Evolutionary conservation across 1,140 invertebrate genomes (phyloP).

Genomic region (Drosophila mojavensis): DNA sequence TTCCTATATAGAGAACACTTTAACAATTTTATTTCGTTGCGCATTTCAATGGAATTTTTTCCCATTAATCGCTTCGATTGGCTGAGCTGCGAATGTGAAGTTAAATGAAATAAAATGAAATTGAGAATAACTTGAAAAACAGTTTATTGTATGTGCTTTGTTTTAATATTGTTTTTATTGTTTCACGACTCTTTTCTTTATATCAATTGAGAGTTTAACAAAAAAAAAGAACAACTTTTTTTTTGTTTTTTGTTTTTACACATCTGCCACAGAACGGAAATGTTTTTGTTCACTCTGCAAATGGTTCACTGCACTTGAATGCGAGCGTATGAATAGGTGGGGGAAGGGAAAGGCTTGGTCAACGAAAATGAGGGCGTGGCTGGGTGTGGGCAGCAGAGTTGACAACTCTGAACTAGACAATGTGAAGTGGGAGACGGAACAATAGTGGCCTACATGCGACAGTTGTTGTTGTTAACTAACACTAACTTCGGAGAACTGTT

Average conservation of each 20-base stretch:
- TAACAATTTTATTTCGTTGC: slow-evolving; percentile 16
- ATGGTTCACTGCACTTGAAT: slow-evolving; percentile 80
- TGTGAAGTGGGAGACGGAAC: slow-evolving; percentile 24
- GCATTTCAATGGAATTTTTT: slow-evolving; percentile 20
- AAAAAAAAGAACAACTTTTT: slow-evolving; percentile 23
- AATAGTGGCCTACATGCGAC: slow-evolving; percentile 15
- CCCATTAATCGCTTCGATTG: slow-evolving; percentile 42
- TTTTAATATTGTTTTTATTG: slow-evolving; percentile 9
- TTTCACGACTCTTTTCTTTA: slow-evolving; percentile 7
- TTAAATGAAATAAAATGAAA: slow-evolving; percentile 44
- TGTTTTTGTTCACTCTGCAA: slow-evolving; percentile 64
- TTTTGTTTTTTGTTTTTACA: slow-evolving; percentile 55
- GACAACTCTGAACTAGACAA: slow-evolving; percentile 66
- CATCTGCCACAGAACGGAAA: slow-evolving; percentile 73
- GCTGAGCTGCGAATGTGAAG: slow-evolving; percentile 17
- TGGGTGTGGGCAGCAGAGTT: slow-evolving; percentile 34
- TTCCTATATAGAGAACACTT: not conserved
- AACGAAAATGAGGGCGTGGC: slow-evolving; percentile 19
- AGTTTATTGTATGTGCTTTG: slow-evolving; percentile 5
- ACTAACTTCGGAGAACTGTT: not conserved
- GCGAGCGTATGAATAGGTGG: not conserved
- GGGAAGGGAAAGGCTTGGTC: not conserved
- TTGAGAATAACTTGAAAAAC: slow-evolving; percentile 47
- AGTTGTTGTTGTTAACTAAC: slow-evolving; percentile 7
- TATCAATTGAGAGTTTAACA: slow-evolving; percentile 20